Evolutionary conservation across 2,113 vertebrate species (phyloP).

Genomic region (Gambusia affinis): DNA sequence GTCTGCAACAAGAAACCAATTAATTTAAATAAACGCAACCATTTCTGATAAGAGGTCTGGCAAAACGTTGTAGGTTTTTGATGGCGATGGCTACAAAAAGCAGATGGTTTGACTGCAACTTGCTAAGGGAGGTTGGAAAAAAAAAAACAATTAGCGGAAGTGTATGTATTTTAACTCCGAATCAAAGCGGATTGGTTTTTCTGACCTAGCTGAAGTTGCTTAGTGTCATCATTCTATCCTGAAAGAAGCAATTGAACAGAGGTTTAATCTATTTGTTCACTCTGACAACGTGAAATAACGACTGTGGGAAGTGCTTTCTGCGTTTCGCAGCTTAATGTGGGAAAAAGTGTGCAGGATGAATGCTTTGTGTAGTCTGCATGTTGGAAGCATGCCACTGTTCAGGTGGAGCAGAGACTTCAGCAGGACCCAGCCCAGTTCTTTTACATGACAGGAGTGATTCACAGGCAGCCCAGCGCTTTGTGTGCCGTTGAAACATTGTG

Average conservation of each 20-base stretch:
- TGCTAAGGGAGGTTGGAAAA: not conserved
- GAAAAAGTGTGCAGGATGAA: not conserved
- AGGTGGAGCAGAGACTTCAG: constrained; percentile 25
- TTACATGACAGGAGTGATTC: constrained; percentile 17
- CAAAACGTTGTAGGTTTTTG: not conserved
- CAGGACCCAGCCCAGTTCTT: constrained; percentile 40
- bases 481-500: not conserved
- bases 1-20: not conserved
- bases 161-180: not conserved
- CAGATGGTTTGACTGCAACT: not conserved
- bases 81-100: not conserved
- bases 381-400: not conserved
- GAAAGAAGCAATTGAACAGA: not conserved
- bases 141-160: not conserved
- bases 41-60: not conserved
- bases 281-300: not conserved
- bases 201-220: not conserved
- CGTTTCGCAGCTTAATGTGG: not conserved
- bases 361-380: not conserved
- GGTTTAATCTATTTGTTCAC: not conserved
- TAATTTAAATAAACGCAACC: not conserved
- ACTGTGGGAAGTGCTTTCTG: not conserved
- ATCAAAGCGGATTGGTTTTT: not conserved
- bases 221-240: not conserved
- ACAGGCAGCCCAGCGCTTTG: constrained; percentile 21